A percentile compares a stretch with the other conserved stretches of the same genome.
These are phyloP conservation scores for Climacteris rufus DNA, from an alignment of 2,113 vertebrate genomes.

Conservation along the genomic window DNA sequence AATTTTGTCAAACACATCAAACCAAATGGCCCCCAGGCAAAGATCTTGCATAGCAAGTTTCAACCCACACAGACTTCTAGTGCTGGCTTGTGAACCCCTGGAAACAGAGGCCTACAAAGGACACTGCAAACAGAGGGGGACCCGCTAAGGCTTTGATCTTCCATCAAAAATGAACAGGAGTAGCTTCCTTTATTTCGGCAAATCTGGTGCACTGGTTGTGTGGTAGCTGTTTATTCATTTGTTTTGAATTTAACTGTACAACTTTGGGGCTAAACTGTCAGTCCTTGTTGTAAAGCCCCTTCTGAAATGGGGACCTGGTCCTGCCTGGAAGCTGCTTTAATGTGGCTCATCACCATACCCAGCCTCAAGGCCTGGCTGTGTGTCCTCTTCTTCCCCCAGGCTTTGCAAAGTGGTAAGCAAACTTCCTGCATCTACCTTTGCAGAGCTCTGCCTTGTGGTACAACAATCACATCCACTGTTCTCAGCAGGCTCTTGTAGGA, in stretches of 20 bases:
- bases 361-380: not conserved
- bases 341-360: not conserved
- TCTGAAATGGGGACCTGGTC: not conserved
- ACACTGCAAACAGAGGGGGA: not conserved
- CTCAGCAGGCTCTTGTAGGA: not conserved
- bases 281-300: not conserved
- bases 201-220: not conserved
- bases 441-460: rapidly evolving
- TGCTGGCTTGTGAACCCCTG: conserved; percentile 41
- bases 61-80: conserved; percentile 51
- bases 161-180: not conserved
- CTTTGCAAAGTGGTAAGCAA: not conserved
- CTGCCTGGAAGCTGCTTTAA: not conserved
- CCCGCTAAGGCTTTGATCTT: not conserved
- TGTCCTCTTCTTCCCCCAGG: not conserved
- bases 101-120: conserved; percentile 3
- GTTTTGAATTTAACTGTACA: not conserved
- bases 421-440: not conserved
- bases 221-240: not conserved
- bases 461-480: rapidly evolving
- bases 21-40: conserved; percentile 29
- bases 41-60: conserved; percentile 38
- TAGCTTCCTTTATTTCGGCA: not conserved
- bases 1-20: conserved; percentile 63
- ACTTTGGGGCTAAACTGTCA: not conserved